Percentiles rank a stretch among this genome's conserved stretches.
These are phyloP conservation scores for Naja naja DNA, from an alignment of 2,113 vertebrate genomes.

Conservation along the genomic window DNA sequence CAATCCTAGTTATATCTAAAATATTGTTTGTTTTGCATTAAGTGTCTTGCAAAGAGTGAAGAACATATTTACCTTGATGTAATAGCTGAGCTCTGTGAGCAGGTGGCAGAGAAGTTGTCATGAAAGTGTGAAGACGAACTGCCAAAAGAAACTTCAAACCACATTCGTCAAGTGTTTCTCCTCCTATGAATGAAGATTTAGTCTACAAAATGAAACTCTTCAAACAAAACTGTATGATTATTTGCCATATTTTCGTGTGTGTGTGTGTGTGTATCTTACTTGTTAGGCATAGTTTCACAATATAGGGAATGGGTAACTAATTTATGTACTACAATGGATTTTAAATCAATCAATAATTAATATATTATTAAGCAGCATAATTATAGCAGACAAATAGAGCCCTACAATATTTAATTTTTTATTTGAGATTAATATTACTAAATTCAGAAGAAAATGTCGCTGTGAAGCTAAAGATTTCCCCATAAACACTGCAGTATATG, in stretches of 20 bases:
- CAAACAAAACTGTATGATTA: neutral
- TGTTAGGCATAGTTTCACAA: neutral
- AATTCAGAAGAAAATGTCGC: neutral
- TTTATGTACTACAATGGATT: neutral
- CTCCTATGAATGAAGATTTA: slow-evolving; percentile 72
- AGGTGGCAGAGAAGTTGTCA: slow-evolving; percentile 89
- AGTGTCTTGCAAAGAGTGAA: neutral
- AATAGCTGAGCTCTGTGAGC: slow-evolving; percentile 86
- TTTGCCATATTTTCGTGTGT: neutral
- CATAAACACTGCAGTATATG: neutral
- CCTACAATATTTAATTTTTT: neutral
- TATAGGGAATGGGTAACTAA: neutral
- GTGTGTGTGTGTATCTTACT: neutral
- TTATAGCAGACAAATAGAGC: neutral
- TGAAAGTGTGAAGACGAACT: slow-evolving; percentile 91
- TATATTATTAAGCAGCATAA: neutral
- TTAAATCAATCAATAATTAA: neutral
- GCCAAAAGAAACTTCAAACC: slow-evolving; percentile 94
- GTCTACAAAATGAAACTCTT: neutral
- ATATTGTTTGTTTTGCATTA: neutral
- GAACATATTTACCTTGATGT: slow-evolving; percentile 80
- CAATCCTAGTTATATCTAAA: neutral
- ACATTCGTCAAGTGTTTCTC: slow-evolving; percentile 96
- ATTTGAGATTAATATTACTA: neutral
- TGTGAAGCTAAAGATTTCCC: neutral